A percentile compares a stretch with the other conserved stretches of the same genome.
phyloP scores from a whole-genome alignment of 2,888 invertebrate genomes.

The Sturmia bella region DNA sequence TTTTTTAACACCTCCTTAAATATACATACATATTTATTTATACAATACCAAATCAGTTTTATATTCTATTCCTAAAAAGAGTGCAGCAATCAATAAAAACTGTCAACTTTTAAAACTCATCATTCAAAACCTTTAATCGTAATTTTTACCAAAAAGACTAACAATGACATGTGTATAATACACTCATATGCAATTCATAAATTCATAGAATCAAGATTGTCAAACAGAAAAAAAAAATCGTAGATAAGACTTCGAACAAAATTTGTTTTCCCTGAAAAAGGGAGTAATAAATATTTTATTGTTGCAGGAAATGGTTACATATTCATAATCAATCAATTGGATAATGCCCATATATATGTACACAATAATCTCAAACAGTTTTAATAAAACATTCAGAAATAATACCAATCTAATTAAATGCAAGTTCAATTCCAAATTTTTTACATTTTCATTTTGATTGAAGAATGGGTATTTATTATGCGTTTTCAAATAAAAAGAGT shows the following conservation, averaged over 20 bases:
- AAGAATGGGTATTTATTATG: neutral
- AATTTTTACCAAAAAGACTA: slow-evolving; percentile 1
- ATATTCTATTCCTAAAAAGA: slow-evolving; percentile 25
- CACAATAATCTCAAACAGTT: slow-evolving; percentile 11
- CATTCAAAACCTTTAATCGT: slow-evolving; percentile 34
- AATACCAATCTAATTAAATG: too few species aligned
- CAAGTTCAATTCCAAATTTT: too few species aligned
- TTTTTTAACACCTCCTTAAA: too few species aligned
- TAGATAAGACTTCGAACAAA: too few species aligned
- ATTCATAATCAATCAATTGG: slow-evolving; percentile 64
- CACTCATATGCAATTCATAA: too few species aligned
- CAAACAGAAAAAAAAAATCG: too few species aligned
- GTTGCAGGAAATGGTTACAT: slow-evolving; percentile 43
- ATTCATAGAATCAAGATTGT: too few species aligned
- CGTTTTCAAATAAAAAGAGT: neutral
- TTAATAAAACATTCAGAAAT: too few species aligned
- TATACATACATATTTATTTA: too few species aligned
- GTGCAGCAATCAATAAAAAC: slow-evolving; percentile 39
- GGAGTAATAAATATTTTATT: slow-evolving; percentile 40
- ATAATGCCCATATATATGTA: slow-evolving; percentile 20
- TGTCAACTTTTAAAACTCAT: slow-evolving; percentile 35
- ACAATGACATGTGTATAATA: slow-evolving; percentile 8
- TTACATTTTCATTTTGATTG: too few species aligned
- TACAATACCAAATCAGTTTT: neutral
- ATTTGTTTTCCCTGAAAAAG: too few species aligned